Conservation (phyloP, 2,113 vertebrate species). For the Saccopteryx leptura region DNA sequence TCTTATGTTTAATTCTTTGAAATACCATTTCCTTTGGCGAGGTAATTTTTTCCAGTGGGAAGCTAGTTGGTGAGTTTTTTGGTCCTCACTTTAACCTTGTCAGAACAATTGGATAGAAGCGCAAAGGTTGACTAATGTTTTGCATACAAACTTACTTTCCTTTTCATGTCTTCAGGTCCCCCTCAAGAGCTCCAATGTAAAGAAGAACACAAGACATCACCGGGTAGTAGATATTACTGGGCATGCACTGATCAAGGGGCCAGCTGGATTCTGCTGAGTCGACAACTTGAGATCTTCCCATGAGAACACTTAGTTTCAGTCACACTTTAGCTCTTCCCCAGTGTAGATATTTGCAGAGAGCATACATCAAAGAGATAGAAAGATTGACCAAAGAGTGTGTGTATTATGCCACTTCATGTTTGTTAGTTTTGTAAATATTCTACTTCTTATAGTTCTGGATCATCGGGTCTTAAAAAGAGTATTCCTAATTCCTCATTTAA, state of each 20-base stretch:
- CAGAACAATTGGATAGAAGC: conserved; percentile 61
- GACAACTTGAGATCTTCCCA: not conserved
- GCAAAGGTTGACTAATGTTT: conserved; percentile 24
- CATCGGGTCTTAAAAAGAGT: not conserved
- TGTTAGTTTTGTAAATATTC: not conserved
- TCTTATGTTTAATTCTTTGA: conserved; percentile 69
- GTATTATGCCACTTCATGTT: not conserved
- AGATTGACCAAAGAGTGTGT: not conserved
- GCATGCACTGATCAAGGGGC: not conserved
- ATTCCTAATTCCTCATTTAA: not conserved
- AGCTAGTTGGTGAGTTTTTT: conserved; percentile 37
- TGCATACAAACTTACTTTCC: not conserved
- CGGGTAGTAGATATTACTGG: not conserved
- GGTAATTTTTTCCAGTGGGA: conserved; percentile 60
- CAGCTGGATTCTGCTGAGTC: not conserved
- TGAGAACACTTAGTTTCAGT: not conserved
- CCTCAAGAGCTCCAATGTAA: not conserved
- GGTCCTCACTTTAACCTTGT: conserved; percentile 62
- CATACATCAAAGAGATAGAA: not conserved
- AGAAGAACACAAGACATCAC: not conserved
- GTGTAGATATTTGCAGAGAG: not conserved
- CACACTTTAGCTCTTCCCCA: not conserved
- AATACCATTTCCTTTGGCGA: conserved; percentile 72
- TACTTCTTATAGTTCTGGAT: not conserved
- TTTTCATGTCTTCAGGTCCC: not conserved